A percentile compares a stretch with the other conserved stretches of the same genome.
Evolutionary conservation across 2,113 vertebrate genomes (phyloP).

Genomic region (Gorsachius goisagi): DNA sequence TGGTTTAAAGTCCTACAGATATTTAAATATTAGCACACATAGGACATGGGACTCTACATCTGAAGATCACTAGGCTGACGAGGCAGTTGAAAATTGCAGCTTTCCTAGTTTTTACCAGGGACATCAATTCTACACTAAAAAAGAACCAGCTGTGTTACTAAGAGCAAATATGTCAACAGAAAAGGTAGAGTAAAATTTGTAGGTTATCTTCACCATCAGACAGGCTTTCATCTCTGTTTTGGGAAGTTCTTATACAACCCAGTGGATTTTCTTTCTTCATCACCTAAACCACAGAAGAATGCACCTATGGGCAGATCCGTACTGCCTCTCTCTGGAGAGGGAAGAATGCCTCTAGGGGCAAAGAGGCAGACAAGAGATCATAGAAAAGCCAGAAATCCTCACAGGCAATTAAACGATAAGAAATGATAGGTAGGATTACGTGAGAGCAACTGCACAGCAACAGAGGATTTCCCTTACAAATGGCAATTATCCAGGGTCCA

Average conservation of each 20-base stretch:
- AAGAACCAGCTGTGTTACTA: not conserved
- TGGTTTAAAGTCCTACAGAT: not conserved
- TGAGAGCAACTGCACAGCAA: not conserved
- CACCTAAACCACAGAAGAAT: not conserved
- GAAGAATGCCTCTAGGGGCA: not conserved
- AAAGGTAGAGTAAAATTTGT: not conserved
- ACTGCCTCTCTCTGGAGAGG: not conserved
- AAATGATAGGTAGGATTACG: not conserved
- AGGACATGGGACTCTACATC: accelerated
- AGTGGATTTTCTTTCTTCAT: not conserved
- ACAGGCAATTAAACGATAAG: not conserved
- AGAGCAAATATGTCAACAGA: not conserved
- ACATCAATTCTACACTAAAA: not conserved
- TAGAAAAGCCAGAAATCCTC: not conserved
- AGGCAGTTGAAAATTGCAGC: not conserved
- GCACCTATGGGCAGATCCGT: not conserved
- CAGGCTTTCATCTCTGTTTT: not conserved
- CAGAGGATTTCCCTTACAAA: slow-evolving; percentile 21
- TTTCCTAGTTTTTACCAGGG: not conserved
- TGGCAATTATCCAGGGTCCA: slow-evolving; percentile 6
- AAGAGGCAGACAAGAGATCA: not conserved
- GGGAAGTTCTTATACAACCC: not conserved
- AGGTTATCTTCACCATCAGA: not conserved
- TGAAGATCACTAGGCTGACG: not conserved
- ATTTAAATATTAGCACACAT: not conserved